phyloP scores from a whole-genome alignment of 2,888 invertebrate species.

The Cryptus viduatorius region DNA sequence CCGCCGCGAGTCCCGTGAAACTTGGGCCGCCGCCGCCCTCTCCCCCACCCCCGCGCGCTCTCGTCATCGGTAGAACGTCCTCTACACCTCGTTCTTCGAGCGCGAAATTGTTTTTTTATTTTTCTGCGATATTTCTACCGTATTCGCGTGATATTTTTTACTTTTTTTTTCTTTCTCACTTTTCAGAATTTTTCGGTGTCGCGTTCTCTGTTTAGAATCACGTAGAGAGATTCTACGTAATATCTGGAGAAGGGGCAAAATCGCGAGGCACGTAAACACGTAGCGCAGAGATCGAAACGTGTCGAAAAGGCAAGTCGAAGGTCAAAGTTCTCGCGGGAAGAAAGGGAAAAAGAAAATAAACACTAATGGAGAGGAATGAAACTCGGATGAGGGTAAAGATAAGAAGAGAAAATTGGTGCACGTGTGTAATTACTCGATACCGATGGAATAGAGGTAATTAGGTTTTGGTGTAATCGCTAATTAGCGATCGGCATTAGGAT shows the following conservation, averaged over 20 bases:
- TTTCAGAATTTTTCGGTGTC: constrained; percentile 5
- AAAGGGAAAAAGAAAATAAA: constrained; percentile 5
- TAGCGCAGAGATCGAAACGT: constrained; percentile 29
- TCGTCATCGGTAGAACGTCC: constrained; percentile 27
- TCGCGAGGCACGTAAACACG: constrained; percentile 10
- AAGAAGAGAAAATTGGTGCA: constrained; percentile 30
- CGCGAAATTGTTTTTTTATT: neutral
- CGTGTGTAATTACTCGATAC: constrained; percentile 17
- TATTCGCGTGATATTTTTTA: constrained; percentile 26
- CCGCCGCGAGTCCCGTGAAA: constrained; percentile 13
- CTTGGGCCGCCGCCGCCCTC: constrained; percentile 50
- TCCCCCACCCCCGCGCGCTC: constrained; percentile 15
- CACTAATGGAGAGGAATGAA: neutral
- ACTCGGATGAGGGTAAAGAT: constrained; percentile 1
- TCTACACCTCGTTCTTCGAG: constrained; percentile 21
- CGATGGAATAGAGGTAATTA: neutral
- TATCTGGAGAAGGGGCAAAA: neutral
- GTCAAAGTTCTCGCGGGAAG: constrained; percentile 1
- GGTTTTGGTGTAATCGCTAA: constrained; percentile 7
- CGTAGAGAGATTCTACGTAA: neutral
- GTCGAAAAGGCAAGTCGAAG: constrained; percentile 33
- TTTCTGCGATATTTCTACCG: constrained; percentile 16
- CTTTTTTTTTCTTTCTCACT: constrained; percentile 1
- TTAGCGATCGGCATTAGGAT: neutral
- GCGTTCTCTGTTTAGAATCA: neutral